Conservation (phyloP, 2,797 vertebrate genomes). For the Steatocranus sp. region DNA sequence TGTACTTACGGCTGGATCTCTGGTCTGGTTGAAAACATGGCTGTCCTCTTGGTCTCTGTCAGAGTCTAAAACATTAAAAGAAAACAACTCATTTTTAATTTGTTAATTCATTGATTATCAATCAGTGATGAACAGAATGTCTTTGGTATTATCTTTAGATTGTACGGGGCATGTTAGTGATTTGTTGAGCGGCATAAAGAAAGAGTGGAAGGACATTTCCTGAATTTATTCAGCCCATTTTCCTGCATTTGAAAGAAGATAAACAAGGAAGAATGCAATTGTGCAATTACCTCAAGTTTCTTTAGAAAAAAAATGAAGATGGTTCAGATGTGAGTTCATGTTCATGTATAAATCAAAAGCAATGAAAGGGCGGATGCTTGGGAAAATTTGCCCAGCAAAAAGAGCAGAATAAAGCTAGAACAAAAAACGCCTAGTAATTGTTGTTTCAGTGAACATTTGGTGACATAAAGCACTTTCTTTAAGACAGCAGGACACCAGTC, state of each 20-base stretch:
- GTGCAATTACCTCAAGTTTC: neutral
- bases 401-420: neutral
- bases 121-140: neutral
- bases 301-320: neutral
- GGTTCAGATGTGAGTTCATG: neutral
- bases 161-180: rapidly evolving
- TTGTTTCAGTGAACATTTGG: neutral
- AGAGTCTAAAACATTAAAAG: constrained; percentile 66
- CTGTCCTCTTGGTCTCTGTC: constrained; percentile 72
- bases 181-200: neutral
- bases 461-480: neutral
- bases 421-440: neutral
- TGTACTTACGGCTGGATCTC: constrained; percentile 71
- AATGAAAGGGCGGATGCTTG: rapidly evolving
- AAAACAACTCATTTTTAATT: neutral
- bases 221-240: neutral
- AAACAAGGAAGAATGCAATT: neutral
- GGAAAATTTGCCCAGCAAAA: neutral
- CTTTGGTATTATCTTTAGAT: neutral
- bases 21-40: constrained; percentile 66
- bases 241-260: neutral
- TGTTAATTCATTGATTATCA: neutral
- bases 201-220: neutral
- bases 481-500: neutral
- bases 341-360: neutral